phyloP scores from a whole-genome alignment of 1,140 invertebrate genomes.

The Octopus bimaculoides region DNA sequence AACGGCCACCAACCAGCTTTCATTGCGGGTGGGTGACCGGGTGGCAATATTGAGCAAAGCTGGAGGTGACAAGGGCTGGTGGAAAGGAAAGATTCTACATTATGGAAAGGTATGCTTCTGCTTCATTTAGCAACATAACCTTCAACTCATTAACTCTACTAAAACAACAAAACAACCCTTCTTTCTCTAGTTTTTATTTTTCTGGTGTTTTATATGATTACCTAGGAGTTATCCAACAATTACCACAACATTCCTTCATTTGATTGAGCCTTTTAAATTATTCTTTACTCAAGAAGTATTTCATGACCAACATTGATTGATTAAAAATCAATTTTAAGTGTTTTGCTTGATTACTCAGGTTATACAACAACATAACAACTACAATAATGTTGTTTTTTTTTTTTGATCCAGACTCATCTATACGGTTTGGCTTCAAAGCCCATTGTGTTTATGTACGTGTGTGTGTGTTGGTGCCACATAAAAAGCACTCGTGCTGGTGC shows the following conservation, averaged over 20 bases:
- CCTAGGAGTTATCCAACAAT: not conserved
- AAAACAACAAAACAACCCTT: not conserved
- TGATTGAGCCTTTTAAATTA: not conserved
- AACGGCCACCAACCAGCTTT: conserved; percentile 73
- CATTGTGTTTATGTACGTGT: no score
- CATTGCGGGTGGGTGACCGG: conserved; percentile 73
- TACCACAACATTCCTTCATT: not conserved
- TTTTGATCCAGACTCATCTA: no score
- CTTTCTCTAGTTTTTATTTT: not conserved
- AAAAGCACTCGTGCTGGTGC: no score
- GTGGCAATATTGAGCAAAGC: conserved; percentile 76
- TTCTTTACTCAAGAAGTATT: not conserved
- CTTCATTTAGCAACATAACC: not conserved
- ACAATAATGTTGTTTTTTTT: no score
- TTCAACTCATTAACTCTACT: conserved; percentile 7
- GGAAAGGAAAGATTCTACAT: conserved; percentile 75
- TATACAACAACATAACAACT: no score
- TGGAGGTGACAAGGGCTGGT: conserved; percentile 77
- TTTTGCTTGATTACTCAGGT: no score
- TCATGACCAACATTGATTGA: not conserved
- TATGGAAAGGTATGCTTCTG: conserved; percentile 61
- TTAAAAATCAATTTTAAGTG: no score
- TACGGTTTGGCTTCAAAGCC: no score
- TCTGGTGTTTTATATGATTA: not conserved
- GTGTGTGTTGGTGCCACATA: no score